Base-by-base conservation (phyloP, 2,888 invertebrate genomes). In the Caenorhabditis sp. region DNA sequence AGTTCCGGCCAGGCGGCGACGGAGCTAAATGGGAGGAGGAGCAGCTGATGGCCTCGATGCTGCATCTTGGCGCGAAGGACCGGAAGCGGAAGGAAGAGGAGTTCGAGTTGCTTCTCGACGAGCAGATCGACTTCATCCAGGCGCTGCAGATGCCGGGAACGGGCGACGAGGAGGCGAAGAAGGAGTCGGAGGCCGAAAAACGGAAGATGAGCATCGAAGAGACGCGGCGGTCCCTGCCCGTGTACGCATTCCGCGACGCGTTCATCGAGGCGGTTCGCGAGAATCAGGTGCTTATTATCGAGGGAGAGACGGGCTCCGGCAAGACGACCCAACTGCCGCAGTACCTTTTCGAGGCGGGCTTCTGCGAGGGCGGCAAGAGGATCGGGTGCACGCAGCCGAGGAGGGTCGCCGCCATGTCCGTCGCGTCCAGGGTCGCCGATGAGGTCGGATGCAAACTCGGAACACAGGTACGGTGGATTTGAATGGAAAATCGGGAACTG, bases 371-470 rank as follows among this genome's bases (percentile, higher is more conserved):
- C 88, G 93, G 93, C 37, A 95, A 94, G 91, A 93, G 94, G 90
- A 95, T 98, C 87, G 98, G 97, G 0, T 99, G 98, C 89, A 99
- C 98, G 0, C 96, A 97, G 90, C 98, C 99, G 0, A 92, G 98
- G n/a, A 92, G 99, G 90, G 99, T 99, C 1, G 99, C 99, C 22
- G 97, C 99, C 2, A 99, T 99, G 99, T 96, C 96, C n/a, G 99
- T 99, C 22, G 95, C 99, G 20, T 94, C 97, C 3, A 93, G 99
- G 89, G 99, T 99, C 0, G 95, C 98, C 2, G 95, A 98, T 89
- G 99, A 99, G 92, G 95, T 98, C 95, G 93, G 93, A 82, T 94
- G 95, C 0, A 99, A 98, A 91, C 91, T 99, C 26, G 99, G 98
- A 32, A 90, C 90, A 4, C 56, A 78, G 70, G 85, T 85, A 30